Base-by-base conservation (phyloP, 2,888 invertebrate species). In the Hedychridium roseum region DNA sequence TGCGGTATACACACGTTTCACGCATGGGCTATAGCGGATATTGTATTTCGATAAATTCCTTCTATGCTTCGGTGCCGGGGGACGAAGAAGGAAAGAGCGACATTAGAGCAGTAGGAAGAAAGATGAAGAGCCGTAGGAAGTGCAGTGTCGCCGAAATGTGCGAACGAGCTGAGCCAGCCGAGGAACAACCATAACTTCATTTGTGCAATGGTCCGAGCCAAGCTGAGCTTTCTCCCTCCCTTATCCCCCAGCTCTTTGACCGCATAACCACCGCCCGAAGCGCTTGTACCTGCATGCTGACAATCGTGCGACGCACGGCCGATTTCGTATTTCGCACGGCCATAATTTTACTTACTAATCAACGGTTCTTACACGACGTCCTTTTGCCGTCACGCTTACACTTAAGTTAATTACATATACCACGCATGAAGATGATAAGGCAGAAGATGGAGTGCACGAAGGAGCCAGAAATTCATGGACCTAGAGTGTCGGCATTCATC, bases 141-240 rank as follows among this genome's bases (percentile, higher is more conserved):
- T 26, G 37, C 16, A 20, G 18, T n/a, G 30, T 23, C 37, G 31
- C n/a, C 30, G 46, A 46, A 43, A 45, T 37, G 50, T 44, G 41
- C 43, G 50, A 50, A 50, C 31, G 44, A 50, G 39, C 38, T 26
- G 39, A 36, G 36, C 30, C 34, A 28, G 30, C 2, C 27, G 12
- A 18, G 43, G 42, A 45, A 44, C 46, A 52, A 44, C 41, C 48
- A 46, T 56, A 60, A 53, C 50, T 60, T 58, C 34, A 48, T 58
- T 51, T 53, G 28, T 17, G 47, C 41, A 50, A 50, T 50, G 44
- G 46, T 43, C 39, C 35, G 15, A 31, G 44, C 31, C 18, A 12
- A 38, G 39, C 27, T 38, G 35, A 18, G 20, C 27, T 11, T 42
- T 44, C 43, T 45, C 43, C 14, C 31, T 18, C n/a, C n/a, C n/a